phyloP scores from a whole-genome alignment of 2,797 vertebrate genomes.

The Rhabdophis nuchalis region DNA sequence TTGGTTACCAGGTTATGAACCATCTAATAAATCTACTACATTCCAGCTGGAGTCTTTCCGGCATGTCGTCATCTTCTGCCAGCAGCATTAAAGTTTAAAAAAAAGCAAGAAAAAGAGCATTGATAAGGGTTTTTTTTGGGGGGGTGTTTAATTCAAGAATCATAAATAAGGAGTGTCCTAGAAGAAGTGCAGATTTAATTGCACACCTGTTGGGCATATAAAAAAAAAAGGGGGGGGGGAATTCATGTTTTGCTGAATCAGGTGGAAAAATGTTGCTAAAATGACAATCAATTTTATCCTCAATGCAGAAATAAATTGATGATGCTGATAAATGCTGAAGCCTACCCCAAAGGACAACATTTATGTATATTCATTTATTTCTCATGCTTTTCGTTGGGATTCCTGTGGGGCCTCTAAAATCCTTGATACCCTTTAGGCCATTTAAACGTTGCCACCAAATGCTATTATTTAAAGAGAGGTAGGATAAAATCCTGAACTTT shows the following conservation, averaged over 20 bases:
- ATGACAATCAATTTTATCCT: background rate
- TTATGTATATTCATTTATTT: background rate
- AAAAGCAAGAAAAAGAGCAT: slow-evolving; percentile 61
- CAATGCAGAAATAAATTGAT: background rate
- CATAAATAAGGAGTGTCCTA: slow-evolving; percentile 65
- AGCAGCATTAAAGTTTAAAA: slow-evolving; percentile 71
- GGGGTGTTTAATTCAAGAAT: slow-evolving; percentile 75
- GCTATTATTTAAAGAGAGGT: background rate
- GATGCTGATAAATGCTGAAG: background rate
- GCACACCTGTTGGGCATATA: slow-evolving; percentile 71
- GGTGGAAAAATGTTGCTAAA: background rate
- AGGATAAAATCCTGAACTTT: background rate
- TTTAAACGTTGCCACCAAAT: background rate
- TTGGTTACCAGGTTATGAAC: slow-evolving; percentile 67
- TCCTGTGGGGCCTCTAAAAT: background rate
- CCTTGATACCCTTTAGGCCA: background rate
- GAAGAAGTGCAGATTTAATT: slow-evolving; percentile 72
- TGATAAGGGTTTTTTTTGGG: slow-evolving; percentile 65
- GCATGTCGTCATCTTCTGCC: slow-evolving; percentile 69
- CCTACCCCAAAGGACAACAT: background rate
- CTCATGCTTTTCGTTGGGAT: background rate
- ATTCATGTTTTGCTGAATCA: slow-evolving; percentile 57
- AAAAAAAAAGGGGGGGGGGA: slow-evolving; percentile 51
- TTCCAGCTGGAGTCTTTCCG: slow-evolving; percentile 67
- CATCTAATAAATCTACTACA: slow-evolving; percentile 67